A percentile compares a stretch with the other conserved stretches of the same genome.
phyloP scores from a whole-genome alignment of 2,888 invertebrate species.

The Campopleginae sp. region DNA sequence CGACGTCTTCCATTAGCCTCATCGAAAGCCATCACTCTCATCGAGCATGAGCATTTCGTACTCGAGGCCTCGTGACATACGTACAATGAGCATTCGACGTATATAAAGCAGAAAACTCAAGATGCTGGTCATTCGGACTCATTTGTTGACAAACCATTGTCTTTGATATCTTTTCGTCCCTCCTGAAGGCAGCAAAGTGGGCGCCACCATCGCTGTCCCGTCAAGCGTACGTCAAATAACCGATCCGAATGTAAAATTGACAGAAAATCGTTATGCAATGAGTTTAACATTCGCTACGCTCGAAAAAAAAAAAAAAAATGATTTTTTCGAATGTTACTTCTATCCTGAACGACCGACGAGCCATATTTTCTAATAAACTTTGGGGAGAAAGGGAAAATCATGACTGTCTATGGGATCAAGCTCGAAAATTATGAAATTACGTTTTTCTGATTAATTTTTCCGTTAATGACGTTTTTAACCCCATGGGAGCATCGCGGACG shows the following conservation, averaged over 20 bases:
- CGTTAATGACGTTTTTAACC: too few species aligned
- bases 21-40: slow-evolving; percentile 42
- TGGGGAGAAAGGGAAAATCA: too few species aligned
- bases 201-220: slow-evolving; percentile 1
- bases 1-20: slow-evolving; percentile 70
- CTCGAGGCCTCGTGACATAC: slow-evolving; percentile 12
- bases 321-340: not conserved
- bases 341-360: not conserved
- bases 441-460: not conserved
- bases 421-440: too few species aligned
- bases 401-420: too few species aligned
- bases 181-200: not conserved
- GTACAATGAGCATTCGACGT: not conserved
- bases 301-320: not conserved
- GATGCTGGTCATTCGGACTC: not conserved
- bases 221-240: slow-evolving; percentile 12
- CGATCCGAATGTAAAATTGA: not conserved
- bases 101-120: not conserved
- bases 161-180: not conserved
- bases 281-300: not conserved
- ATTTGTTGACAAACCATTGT: slow-evolving; percentile 3
- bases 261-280: not conserved
- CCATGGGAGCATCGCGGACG: too few species aligned
- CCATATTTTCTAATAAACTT: not conserved
- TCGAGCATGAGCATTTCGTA: slow-evolving; percentile 4